phyloP scores from a whole-genome alignment of 2,113 vertebrate species.

The Monopterus albus region DNA sequence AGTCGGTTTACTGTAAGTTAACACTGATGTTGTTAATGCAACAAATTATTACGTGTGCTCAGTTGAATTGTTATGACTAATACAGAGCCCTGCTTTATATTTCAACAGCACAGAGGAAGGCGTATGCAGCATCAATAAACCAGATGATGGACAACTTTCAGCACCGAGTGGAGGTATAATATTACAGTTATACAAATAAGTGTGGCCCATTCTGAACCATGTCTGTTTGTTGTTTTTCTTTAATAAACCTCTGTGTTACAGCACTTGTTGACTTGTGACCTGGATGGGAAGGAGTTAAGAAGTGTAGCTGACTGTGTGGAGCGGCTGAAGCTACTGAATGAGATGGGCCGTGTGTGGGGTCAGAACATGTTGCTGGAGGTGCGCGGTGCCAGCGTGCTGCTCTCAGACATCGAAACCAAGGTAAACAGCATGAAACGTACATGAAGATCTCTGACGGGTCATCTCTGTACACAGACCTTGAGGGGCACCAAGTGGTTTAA shows the following conservation, averaged over 20 bases:
- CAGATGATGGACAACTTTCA: constrained; percentile 76
- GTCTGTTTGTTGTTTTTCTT: neutral
- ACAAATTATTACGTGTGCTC: neutral
- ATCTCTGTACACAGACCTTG: too few species aligned
- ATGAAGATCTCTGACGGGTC: neutral
- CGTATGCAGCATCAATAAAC: constrained; percentile 82
- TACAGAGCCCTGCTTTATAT: constrained; percentile 4
- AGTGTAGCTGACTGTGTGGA: constrained; percentile 80
- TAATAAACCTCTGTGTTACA: constrained; percentile 45
- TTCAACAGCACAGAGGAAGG: constrained; percentile 86
- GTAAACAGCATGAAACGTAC: constrained; percentile 60
- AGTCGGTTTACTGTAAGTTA: constrained; percentile 88
- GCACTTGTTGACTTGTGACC: constrained; percentile 88
- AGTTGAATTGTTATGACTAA: neutral
- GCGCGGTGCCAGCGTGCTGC: constrained; percentile 75
- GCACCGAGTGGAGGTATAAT: constrained; percentile 88
- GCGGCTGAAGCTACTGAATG: constrained; percentile 82
- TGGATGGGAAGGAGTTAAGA: constrained; percentile 81
- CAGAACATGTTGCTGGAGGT: constrained; percentile 89
- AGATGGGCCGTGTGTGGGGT: constrained; percentile 88
- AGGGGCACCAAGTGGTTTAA: too few species aligned
- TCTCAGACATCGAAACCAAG: constrained; percentile 89
- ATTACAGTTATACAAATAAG: neutral
- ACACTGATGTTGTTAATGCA: neutral
- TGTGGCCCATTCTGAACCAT: neutral